A percentile compares a stretch with the other conserved stretches of the same genome.
Conservation (phyloP, 2,888 invertebrate genomes). For the Cataglyphis albicans region DNA sequence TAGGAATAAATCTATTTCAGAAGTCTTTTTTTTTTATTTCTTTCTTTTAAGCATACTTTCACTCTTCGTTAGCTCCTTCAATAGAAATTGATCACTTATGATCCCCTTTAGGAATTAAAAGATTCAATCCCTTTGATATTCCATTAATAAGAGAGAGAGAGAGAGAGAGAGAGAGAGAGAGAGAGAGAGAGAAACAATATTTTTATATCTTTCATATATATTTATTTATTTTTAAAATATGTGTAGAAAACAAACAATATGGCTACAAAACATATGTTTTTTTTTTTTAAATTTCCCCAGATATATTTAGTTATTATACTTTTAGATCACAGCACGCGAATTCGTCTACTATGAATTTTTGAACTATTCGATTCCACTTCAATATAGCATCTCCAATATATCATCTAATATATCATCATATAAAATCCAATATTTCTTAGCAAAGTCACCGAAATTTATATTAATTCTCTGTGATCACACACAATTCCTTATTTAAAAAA, state of each 20-base stretch:
- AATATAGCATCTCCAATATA: not conserved
- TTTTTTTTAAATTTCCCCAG: not conserved
- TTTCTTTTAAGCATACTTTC: too few species aligned
- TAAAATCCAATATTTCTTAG: not conserved
- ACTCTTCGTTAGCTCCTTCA: too few species aligned
- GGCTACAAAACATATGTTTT: not conserved
- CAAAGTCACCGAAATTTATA: not conserved
- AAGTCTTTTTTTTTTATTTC: too few species aligned
- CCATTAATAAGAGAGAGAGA: not conserved
- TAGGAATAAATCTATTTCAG: too few species aligned
- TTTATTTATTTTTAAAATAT: not conserved
- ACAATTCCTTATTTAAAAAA: not conserved
- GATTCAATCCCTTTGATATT: too few species aligned
- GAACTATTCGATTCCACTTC: not conserved
- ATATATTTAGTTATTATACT: slow-evolving; percentile 14
- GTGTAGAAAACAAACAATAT: not conserved
- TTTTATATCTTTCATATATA: slow-evolving; percentile 16
- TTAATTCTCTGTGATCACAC: not conserved
- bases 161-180: too few species aligned
- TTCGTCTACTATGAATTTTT: slow-evolving; percentile 9
- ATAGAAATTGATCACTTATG: too few species aligned
- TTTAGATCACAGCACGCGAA: not conserved
- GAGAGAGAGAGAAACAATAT: too few species aligned
- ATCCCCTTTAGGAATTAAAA: too few species aligned
- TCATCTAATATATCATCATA: not conserved